Conservation (phyloP, 1,140 invertebrate genomes). For the Drosophila busckii region DNA sequence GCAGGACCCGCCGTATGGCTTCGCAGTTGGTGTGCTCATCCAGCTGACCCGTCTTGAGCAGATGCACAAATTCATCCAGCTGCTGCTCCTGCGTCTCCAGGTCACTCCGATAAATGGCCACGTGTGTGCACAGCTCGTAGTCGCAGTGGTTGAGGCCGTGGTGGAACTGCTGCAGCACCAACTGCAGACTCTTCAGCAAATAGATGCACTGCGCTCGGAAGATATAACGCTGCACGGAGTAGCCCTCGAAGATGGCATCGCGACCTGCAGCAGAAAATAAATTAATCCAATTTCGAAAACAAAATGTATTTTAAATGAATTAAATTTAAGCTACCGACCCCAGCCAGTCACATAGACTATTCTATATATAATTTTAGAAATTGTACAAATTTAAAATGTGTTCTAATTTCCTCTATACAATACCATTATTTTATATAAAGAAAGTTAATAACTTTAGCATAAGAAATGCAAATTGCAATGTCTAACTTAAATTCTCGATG, state of each 20-base stretch:
- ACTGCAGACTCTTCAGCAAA: conserved; percentile 88
- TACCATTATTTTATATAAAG: too few species aligned
- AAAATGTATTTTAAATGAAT: too few species aligned
- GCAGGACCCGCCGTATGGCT: conserved; percentile 89
- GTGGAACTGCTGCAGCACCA: conserved; percentile 85
- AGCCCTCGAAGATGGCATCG: conserved; percentile 89
- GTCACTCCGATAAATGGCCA: conserved; percentile 92
- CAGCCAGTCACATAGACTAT: too few species aligned
- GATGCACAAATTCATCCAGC: conserved; percentile 92
- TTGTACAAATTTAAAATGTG: too few species aligned
- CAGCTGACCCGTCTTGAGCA: conserved; percentile 91
- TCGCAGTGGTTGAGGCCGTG: conserved; percentile 89
- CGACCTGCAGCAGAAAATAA: conserved; percentile 30
- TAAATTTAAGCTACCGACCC: too few species aligned
- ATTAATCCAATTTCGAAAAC: neutral
- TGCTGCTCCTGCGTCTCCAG: conserved; percentile 93
- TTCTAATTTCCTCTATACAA: too few species aligned
- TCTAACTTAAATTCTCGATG: too few species aligned
- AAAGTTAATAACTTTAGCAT: too few species aligned
- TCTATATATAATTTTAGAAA: too few species aligned
- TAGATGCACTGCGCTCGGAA: conserved; percentile 91
- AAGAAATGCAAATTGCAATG: too few species aligned
- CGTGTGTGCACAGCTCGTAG: conserved; percentile 90
- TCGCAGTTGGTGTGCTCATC: conserved; percentile 95
- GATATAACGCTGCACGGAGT: conserved; percentile 92